Percentiles rank a stretch among this genome's conserved stretches.
Conservation (phyloP, 2,113 vertebrate species). For the Xiphorhynchus elegans region DNA sequence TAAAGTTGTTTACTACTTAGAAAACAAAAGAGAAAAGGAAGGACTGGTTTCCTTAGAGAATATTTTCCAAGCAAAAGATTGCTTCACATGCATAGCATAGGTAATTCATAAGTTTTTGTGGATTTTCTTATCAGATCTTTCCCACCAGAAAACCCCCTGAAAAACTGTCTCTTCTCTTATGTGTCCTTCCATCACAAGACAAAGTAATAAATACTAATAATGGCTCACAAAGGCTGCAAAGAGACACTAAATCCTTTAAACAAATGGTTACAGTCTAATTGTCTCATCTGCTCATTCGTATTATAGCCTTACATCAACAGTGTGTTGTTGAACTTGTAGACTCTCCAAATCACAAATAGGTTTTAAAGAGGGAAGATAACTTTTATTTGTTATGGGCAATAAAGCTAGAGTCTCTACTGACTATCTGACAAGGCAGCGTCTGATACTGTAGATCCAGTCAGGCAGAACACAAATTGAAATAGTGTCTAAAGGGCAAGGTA, state of each 20-base stretch:
- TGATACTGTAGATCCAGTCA: conserved; percentile 60
- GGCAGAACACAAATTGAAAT: conserved; percentile 72
- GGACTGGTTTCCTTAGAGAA: background rate
- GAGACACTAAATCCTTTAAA: conserved; percentile 77
- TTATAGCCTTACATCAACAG: conserved; percentile 61
- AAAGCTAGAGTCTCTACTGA: conserved; percentile 72
- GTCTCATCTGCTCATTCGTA: conserved; percentile 73
- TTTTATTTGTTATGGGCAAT: conserved; percentile 77
- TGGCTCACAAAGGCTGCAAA: conserved; percentile 55
- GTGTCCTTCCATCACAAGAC: conserved; percentile 65
- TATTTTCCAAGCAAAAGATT: background rate
- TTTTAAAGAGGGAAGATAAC: conserved; percentile 74
- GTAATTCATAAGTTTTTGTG: background rate
- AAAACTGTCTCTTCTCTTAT: conserved; percentile 60
- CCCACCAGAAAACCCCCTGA: background rate
- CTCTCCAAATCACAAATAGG: conserved; percentile 68
- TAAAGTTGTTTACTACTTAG: background rate
- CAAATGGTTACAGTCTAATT: conserved; percentile 78
- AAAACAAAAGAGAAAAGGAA: background rate
- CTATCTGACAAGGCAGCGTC: conserved; percentile 62
- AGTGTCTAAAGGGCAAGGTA: conserved; percentile 69
- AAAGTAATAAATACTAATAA: conserved; percentile 68
- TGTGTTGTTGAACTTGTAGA: conserved; percentile 66
- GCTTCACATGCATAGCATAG: background rate
- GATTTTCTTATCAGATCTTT: background rate